Evolutionary conservation across 2,797 vertebrate genomes (phyloP), one percentile per base, ranked within the genome.

Genomic region (Pyrocephalus nanus): DNA sequence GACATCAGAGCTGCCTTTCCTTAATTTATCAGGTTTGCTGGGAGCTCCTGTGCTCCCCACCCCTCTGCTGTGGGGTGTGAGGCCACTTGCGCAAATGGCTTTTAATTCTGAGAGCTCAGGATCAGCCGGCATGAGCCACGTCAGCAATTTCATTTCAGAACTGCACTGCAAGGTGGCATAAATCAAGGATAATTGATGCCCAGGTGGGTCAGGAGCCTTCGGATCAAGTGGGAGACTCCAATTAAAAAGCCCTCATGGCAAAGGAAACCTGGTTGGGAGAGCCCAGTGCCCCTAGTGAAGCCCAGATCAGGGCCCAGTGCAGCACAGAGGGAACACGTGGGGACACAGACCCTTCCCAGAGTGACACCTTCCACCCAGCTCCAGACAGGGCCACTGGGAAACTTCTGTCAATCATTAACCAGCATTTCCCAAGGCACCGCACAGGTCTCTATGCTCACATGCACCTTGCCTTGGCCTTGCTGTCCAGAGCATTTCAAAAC

Each of bases 381-480:
- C 17, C 0, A 11, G 36, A 53, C 58, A 21, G 6, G 2, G 6
- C 11, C 34, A 4, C 19, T 0, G 5, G 9, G 5, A 45, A 36
- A 34, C 1, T 9, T 6, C 51, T 40, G 43, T 5, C 23, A 40
- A 15, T 12, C 8, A 32, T 25, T 25, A 25, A 19, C 73, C 0
- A 8, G 23, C 57, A 5, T 34, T 57, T 79, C 67, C 66, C 51
- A 7, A 17, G 40, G 18, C 4, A 5, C 58, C 11, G 58, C 43
- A 0, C 15, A 6, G n/a, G 7, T 13, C 40, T 22, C 62, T 13
- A 42, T 1, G 27, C 43, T 42, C 48, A 3, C 0, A 3, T 5
- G 61, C 14, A 58, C 38, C 25, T 40, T 25, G 69, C 23, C 0
- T 16, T 22, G 27, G 22, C 58, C 29, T 30, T 19, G 84, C 60